Conservation (phyloP, 2,113 vertebrate genomes). For the Prinia subflava region DNA sequence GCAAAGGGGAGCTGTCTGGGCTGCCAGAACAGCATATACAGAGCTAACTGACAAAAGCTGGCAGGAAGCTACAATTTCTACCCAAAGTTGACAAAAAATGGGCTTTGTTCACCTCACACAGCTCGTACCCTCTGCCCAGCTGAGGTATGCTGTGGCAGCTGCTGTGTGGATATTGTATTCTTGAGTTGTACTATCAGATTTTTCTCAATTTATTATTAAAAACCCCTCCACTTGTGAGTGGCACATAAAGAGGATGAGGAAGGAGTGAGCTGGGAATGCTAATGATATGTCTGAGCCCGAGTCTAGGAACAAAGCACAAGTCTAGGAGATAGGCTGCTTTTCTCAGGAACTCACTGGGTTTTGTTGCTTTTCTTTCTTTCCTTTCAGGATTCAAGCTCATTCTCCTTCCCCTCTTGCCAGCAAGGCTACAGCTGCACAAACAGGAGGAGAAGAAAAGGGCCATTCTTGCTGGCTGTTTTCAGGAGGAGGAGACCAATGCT, state of each 20-base stretch:
- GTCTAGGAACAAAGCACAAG: background rate
- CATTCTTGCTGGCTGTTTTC: conserved; percentile 28
- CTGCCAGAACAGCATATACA: background rate
- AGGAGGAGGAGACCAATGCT: conserved; percentile 32
- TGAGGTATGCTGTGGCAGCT: background rate
- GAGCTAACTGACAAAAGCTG: background rate
- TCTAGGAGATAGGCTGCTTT: background rate
- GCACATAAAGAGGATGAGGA: background rate
- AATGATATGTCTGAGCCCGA: background rate
- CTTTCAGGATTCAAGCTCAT: conserved; percentile 24
- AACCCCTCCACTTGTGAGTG: background rate
- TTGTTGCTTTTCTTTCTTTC: background rate
- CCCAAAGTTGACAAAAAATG: background rate
- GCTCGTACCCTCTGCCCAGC: background rate
- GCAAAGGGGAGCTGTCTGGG: background rate
- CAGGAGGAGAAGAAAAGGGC: conserved; percentile 56
- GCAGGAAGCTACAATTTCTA: background rate
- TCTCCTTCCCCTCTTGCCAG: conserved; percentile 50
- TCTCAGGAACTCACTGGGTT: background rate
- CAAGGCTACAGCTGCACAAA: conserved; percentile 55
- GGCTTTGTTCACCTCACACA: background rate
- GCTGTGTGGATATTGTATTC: background rate
- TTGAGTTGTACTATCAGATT: background rate
- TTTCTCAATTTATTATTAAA: background rate
- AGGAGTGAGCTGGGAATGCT: background rate